Percentiles rank a stretch among this genome's conserved stretches.
These are phyloP conservation scores for Drosophila ohnishii DNA, from an alignment of 1,140 invertebrate species.

Conservation along the genomic window DNA sequence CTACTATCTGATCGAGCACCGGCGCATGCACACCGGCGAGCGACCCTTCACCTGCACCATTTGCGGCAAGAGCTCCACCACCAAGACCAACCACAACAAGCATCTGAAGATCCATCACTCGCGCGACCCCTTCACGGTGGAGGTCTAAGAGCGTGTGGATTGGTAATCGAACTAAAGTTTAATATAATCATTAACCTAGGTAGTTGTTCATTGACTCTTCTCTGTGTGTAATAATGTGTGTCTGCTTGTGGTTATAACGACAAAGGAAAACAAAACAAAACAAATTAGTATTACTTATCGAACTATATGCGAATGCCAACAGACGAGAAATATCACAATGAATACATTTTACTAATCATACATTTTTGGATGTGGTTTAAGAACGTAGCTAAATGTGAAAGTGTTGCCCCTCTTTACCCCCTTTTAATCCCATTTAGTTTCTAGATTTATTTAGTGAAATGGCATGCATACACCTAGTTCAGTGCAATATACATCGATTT, in stretches of 20 bases:
- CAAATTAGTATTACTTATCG: slow-evolving; percentile 79
- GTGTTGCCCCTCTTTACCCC: slow-evolving; percentile 26
- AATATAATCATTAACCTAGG: slow-evolving; percentile 71
- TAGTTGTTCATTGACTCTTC: slow-evolving; percentile 76
- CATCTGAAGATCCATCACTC: slow-evolving; percentile 94
- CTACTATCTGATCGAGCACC: slow-evolving; percentile 94
- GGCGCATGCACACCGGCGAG: slow-evolving; percentile 91
- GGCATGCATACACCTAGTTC: slow-evolving; percentile 72
- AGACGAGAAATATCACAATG: slow-evolving; percentile 65
- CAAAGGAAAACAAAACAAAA: slow-evolving; percentile 58
- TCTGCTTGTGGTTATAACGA: slow-evolving; percentile 68
- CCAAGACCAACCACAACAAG: slow-evolving; percentile 95
- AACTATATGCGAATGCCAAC: slow-evolving; percentile 69
- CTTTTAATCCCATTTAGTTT: slow-evolving; percentile 63
- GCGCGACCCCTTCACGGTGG: slow-evolving; percentile 91
- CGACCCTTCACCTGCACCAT: slow-evolving; percentile 93
- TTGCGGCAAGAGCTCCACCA: slow-evolving; percentile 93
- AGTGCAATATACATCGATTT: slow-evolving; percentile 74
- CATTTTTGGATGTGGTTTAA: slow-evolving; percentile 77
- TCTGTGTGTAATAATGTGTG: slow-evolving; percentile 72
- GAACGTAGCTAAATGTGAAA: slow-evolving; percentile 76
- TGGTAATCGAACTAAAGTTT: slow-evolving; percentile 61
- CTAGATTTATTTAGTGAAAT: slow-evolving; percentile 68
- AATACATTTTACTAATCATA: slow-evolving; percentile 71
- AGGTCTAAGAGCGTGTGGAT: slow-evolving; percentile 85